Evolutionary conservation across 2,888 invertebrate genomes (phyloP).

Genomic region (Danaus chrysippus): DNA sequence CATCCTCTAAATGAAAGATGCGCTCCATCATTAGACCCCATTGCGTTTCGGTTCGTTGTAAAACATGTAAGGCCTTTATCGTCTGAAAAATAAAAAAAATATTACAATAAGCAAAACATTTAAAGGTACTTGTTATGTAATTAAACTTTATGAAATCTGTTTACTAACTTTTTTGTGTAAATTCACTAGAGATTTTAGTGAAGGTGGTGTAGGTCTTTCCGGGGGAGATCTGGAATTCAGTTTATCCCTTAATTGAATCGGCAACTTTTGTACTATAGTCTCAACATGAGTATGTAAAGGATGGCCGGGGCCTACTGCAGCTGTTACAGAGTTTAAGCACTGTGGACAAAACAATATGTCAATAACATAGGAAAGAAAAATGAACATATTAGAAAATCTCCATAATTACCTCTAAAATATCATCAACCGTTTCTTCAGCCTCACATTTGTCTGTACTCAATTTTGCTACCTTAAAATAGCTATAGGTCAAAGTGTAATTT

Average conservation of each 20-base stretch:
- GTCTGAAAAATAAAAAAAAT: slow-evolving; percentile 68
- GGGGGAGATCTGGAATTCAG: slow-evolving; percentile 80
- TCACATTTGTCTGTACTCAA: slow-evolving; percentile 96
- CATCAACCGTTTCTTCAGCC: slow-evolving; percentile 97
- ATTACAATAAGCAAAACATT: not conserved
- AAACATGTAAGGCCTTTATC: slow-evolving; percentile 93
- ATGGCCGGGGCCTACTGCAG: slow-evolving; percentile 87
- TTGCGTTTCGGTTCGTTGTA: slow-evolving; percentile 95
- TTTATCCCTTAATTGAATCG: slow-evolving; percentile 86
- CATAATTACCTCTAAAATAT: slow-evolving; percentile 89
- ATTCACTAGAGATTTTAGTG: slow-evolving; percentile 91
- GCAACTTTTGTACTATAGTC: slow-evolving; percentile 93
- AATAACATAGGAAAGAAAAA: not conserved
- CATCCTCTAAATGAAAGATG: slow-evolving; percentile 92
- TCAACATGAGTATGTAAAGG: slow-evolving; percentile 89
- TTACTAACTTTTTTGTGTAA: slow-evolving; percentile 90
- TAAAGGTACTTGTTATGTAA: not conserved
- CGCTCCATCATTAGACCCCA: slow-evolving; percentile 92
- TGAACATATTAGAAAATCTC: not conserved
- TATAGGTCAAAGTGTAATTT: slow-evolving; percentile 89
- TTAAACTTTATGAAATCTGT: not conserved
- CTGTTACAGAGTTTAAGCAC: slow-evolving; percentile 90
- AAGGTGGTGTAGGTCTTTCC: slow-evolving; percentile 81
- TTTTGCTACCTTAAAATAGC: slow-evolving; percentile 96
- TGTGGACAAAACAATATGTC: slow-evolving; percentile 50